phyloP scores from a whole-genome alignment of 1,140 invertebrate genomes.

The Stratiolaelaps scimitus region DNA sequence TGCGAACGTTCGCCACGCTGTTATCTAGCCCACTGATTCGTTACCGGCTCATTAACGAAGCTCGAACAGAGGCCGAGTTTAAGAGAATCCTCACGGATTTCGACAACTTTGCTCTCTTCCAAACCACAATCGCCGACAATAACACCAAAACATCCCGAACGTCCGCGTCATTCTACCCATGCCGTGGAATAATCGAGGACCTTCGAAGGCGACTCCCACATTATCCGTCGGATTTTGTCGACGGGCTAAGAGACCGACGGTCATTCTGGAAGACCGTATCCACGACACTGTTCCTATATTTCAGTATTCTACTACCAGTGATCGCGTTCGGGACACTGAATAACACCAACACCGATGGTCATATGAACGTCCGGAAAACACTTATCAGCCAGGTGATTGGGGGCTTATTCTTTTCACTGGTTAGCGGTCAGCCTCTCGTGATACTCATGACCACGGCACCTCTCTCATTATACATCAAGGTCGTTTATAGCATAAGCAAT shows the following conservation, averaged over 20 bases:
- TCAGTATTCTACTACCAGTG: slow-evolving; percentile 46
- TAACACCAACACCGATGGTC: slow-evolving; percentile 44
- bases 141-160: background rate
- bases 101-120: slow-evolving; percentile 28
- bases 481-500: slow-evolving; percentile 44
- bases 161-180: slow-evolving; percentile 36
- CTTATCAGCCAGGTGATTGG: slow-evolving; percentile 46
- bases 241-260: slow-evolving; percentile 36
- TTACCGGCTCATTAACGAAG: slow-evolving; percentile 31
- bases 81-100: background rate
- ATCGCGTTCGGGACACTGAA: slow-evolving; percentile 48
- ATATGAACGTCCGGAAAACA: slow-evolving; percentile 47
- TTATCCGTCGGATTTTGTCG: slow-evolving; percentile 40
- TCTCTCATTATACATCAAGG: slow-evolving; percentile 46
- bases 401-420: slow-evolving; percentile 45
- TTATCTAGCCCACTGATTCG: slow-evolving; percentile 34
- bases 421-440: slow-evolving; percentile 45
- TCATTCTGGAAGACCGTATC: slow-evolving; percentile 46
- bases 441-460: slow-evolving; percentile 47
- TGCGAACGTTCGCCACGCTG: slow-evolving; percentile 38
- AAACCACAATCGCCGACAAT: background rate
- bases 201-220: slow-evolving; percentile 37
- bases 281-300: slow-evolving; percentile 45
- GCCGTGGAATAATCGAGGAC: slow-evolving; percentile 39
- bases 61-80: slow-evolving; percentile 13